Base-by-base conservation (phyloP, 2,888 invertebrate species). In the Diloba caeruleocephala region DNA sequence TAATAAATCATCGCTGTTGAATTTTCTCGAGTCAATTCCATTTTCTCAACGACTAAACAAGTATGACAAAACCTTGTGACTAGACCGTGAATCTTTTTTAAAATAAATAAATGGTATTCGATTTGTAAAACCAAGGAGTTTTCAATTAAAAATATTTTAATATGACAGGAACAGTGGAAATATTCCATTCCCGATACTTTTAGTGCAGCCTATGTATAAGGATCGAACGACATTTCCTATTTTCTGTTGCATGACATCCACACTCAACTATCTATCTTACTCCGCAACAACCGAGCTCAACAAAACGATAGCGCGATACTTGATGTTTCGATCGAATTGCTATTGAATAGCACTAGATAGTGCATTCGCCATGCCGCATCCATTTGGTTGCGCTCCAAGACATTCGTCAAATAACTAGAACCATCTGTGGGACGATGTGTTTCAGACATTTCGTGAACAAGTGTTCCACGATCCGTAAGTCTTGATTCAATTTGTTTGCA, bases 391-490 rank as follows among this genome's bases (percentile, higher is more conserved):
- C 49, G 71, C 80, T 81, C 77, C 79, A 80, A 82, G 72, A 65
- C 78, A 81, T 82, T 78, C 78, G 72, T 81, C 78, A 80, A 83
- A 82, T 81, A 79, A 76, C 73, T 56, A 42, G 54, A 69, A 69
- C 51, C 51, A 64, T 69, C 59, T 45, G 15, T 7, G 42, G 45
- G 3, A 28, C 58, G 45, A 58, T 39, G 46, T 57, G 61, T 63
- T 64, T 59, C 19, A 61, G 61, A 62, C 61, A 69, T 67, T 71
- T 64, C 36, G 59, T 23, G 53, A 63, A 59, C 67, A 70, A 71
- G 62, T 71, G 63, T 63, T 69, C 64, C 61, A 64, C 46, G 68
- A 59, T 61, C 59, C 33, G 61, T 57, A 63, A 62, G 21, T 21
- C 21, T 7, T 68, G 63, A 79, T 73, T 71, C 71, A 68, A 78